Percentiles rank a stretch among this genome's conserved stretches.
Conservation (phyloP, 64 coral and sea anemone genomes). For the Montipora foliosa region DNA sequence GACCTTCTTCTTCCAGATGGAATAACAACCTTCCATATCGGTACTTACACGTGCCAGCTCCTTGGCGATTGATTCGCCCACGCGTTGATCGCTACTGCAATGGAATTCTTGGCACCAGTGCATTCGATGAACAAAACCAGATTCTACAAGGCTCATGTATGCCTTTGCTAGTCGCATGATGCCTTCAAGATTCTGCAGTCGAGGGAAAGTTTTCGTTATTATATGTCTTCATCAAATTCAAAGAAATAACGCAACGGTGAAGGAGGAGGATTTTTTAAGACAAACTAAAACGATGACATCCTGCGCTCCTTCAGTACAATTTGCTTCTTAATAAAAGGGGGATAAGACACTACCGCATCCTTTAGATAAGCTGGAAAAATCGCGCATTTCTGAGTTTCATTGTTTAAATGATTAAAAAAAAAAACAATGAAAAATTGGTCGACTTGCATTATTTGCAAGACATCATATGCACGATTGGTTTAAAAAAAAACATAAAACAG, state of each 20-base stretch:
- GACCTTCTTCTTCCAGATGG: slow-evolving; percentile 54
- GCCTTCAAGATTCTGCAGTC: slow-evolving; percentile 75
- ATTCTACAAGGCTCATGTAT: slow-evolving; percentile 75
- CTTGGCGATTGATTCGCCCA: slow-evolving; percentile 10
- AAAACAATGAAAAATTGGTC: too few relatives aligned
- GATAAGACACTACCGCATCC: too few relatives aligned
- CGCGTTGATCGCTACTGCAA: slow-evolving; percentile 20
- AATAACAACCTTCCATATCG: slow-evolving; percentile 46
- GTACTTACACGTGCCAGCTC: slow-evolving; percentile 38
- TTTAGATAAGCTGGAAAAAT: too few relatives aligned
- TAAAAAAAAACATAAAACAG: too few relatives aligned
- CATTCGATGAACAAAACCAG: slow-evolving; percentile 72
- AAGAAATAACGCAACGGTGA: neutral
- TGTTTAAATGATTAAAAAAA: too few relatives aligned
- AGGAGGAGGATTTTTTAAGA: neutral
- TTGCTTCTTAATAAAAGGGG: too few relatives aligned
- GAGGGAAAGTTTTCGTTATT: neutral
- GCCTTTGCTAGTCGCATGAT: slow-evolving; percentile 60
- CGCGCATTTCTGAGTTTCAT: too few relatives aligned
- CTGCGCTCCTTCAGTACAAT: too few relatives aligned
- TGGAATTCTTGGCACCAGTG: slow-evolving; percentile 60
- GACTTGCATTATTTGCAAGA: too few relatives aligned
- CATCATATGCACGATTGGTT: too few relatives aligned
- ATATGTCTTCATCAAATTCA: neutral
- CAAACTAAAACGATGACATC: too few relatives aligned